Evolutionary conservation across 2,888 invertebrate genomes (phyloP).

Genomic region (Cetonia aurata): DNA sequence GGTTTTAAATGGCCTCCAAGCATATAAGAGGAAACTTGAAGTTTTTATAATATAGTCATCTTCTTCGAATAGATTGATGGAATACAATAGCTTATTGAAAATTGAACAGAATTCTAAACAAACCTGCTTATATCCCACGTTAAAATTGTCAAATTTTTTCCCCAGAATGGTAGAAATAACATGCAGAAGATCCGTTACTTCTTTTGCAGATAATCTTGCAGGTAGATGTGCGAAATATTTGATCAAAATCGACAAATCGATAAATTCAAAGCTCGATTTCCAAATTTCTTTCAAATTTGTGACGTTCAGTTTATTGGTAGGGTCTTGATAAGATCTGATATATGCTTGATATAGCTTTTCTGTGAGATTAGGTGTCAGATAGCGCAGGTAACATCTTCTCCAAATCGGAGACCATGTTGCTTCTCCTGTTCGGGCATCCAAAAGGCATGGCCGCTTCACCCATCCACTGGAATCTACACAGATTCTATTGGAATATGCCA

Average conservation of each 20-base stretch:
- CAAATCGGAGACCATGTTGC: conserved; percentile 1
- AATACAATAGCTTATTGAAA: neutral
- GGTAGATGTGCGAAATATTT: conserved; percentile 12
- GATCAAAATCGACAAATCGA: conserved; percentile 15
- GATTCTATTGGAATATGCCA: conserved; percentile 13
- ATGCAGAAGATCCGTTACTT: neutral
- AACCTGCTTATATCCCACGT: neutral
- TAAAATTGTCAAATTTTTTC: neutral
- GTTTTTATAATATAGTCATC: neutral
- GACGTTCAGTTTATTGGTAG: neutral
- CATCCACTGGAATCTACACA: conserved; percentile 10
- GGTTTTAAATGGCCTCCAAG: neutral
- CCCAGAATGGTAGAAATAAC: neutral
- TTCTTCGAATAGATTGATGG: neutral
- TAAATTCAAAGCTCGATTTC: neutral
- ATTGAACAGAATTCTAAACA: neutral
- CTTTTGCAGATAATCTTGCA: neutral
- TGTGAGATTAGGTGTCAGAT: conserved; percentile 4
- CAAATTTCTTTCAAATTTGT: neutral
- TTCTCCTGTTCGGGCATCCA: neutral
- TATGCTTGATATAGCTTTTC: neutral
- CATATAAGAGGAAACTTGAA: neutral
- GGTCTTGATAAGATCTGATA: neutral
- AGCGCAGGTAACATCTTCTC: neutral
- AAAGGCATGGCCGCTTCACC: conserved; percentile 7